phyloP scores from a whole-genome alignment of 2,113 vertebrate species.

The Ageneiosus marmoratus region DNA sequence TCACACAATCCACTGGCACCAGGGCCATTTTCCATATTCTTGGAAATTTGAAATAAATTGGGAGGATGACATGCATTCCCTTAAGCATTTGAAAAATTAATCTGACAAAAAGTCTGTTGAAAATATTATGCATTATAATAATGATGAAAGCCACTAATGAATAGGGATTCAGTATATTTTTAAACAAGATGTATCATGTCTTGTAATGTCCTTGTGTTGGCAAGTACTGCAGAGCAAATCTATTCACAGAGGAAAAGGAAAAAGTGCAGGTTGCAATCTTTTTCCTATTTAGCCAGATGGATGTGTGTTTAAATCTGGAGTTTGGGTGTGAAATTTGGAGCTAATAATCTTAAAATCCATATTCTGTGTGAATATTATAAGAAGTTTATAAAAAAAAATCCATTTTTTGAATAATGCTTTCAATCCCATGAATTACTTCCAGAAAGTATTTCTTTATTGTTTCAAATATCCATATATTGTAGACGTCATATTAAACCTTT shows the following conservation, averaged over 20 bases:
- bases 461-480: too few relatives aligned
- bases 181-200: constrained; percentile 35
- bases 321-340: constrained; percentile 6
- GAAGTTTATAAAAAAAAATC: too few relatives aligned
- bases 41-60: constrained; percentile 41
- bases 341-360: not conserved
- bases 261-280: not conserved
- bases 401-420: not conserved
- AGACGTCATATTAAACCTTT: too few relatives aligned
- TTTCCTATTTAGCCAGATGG: not conserved
- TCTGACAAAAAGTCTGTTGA: constrained; percentile 25
- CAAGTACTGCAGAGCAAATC: not conserved
- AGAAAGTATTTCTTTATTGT: too few relatives aligned
- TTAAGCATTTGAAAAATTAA: constrained; percentile 32
- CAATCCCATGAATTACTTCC: not conserved
- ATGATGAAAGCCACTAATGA: constrained; percentile 32
- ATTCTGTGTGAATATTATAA: not conserved
- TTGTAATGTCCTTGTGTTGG: constrained; percentile 25
- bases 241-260: not conserved
- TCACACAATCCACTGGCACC: constrained; percentile 2
- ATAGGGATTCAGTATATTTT: constrained; percentile 31
- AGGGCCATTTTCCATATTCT: constrained; percentile 25
- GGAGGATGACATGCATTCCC: not conserved
- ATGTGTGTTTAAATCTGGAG: constrained; percentile 8
- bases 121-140: constrained; percentile 23